Evolutionary conservation across 2,888 invertebrate genomes (phyloP).

Genomic region (Meghimatium bilineatum): DNA sequence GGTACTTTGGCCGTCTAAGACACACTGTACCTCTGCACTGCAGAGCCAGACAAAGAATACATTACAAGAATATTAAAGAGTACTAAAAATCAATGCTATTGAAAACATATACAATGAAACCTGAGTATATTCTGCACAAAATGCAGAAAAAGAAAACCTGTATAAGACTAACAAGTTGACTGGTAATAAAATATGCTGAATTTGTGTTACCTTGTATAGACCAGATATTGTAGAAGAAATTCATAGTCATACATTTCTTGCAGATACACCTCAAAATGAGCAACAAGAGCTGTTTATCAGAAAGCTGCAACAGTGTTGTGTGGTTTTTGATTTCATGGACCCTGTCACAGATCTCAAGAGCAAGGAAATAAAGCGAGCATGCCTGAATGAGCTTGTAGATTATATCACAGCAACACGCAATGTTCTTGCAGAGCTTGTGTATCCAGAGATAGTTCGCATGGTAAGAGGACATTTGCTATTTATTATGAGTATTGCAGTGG

Average conservation of each 20-base stretch:
- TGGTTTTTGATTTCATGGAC: conserved; percentile 98
- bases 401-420: conserved; percentile 93
- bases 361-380: conserved; percentile 98
- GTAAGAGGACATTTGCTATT: conserved; percentile 80
- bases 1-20: too few relatives aligned
- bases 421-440: conserved; percentile 96
- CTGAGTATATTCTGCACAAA: too few relatives aligned
- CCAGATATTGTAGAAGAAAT: neutral
- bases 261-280: conserved; percentile 84
- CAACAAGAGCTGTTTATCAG: conserved; percentile 97
- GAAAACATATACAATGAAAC: too few relatives aligned
- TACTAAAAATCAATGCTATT: too few relatives aligned
- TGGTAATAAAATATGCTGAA: too few relatives aligned
- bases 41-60: too few relatives aligned
- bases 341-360: conserved; percentile 98
- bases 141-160: too few relatives aligned
- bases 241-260: neutral
- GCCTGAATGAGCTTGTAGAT: conserved; percentile 97
- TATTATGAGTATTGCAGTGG: neutral
- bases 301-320: conserved; percentile 98
- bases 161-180: too few relatives aligned
- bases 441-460: conserved; percentile 99
- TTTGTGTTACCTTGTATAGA: neutral
- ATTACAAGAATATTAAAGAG: too few relatives aligned
- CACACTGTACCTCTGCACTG: too few relatives aligned